Conservation (phyloP, 2,113 vertebrate species). For the Megatriorchis doriae region DNA sequence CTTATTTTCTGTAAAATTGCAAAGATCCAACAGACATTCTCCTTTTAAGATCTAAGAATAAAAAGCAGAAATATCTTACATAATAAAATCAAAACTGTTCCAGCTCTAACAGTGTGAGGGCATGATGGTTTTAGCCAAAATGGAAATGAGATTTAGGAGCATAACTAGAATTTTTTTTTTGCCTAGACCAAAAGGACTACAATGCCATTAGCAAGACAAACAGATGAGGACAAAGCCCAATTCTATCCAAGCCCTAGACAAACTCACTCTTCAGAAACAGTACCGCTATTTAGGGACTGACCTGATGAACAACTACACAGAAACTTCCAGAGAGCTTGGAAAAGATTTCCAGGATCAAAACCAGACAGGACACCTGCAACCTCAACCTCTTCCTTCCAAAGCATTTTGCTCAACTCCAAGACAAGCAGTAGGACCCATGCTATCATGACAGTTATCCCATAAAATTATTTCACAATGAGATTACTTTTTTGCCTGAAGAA, state of each 20-base stretch:
- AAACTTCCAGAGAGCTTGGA: background rate
- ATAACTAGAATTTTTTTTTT: background rate
- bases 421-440: background rate
- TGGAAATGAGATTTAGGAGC: background rate
- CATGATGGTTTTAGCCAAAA: background rate
- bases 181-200: background rate
- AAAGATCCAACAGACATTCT: slow-evolving; percentile 83
- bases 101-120: background rate
- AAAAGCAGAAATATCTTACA: background rate
- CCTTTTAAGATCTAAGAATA: slow-evolving; percentile 89
- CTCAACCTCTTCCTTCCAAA: background rate
- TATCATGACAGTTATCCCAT: background rate
- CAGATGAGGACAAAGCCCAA: background rate
- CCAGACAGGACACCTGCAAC: background rate
- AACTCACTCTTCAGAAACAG: background rate
- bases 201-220: background rate
- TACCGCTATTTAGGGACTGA: background rate
- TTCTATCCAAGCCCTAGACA: background rate
- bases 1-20: slow-evolving; percentile 94
- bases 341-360: background rate
- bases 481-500: background rate
- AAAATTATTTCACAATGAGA: background rate
- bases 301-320: background rate
- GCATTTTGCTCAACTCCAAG: background rate
- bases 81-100: background rate